Evolutionary conservation across 1,140 invertebrate species (phyloP).

Genomic region (Pseudomyrmex pallidus): DNA sequence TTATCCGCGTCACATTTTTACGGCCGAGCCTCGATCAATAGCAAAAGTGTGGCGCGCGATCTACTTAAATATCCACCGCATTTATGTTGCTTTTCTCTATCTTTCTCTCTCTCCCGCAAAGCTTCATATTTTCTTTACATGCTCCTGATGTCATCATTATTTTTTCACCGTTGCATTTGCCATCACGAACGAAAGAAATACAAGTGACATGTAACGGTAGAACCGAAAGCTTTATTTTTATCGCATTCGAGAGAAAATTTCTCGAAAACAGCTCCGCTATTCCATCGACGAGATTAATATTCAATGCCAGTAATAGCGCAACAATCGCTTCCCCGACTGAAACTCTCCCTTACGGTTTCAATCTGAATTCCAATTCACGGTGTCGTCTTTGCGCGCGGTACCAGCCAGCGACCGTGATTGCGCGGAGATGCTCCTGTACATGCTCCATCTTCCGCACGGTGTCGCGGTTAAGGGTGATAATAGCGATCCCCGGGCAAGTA

Average conservation of each 20-base stretch:
- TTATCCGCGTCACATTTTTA: conserved; percentile 32
- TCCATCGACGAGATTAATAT: conserved; percentile 25
- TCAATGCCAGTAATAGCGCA: conserved; percentile 30
- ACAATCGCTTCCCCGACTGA: conserved; percentile 33
- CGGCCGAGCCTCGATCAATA: conserved; percentile 14
- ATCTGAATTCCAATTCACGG: conserved; percentile 51
- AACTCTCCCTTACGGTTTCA: conserved; percentile 35
- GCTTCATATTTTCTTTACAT: conserved; percentile 1
- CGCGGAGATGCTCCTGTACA: conserved; percentile 9
- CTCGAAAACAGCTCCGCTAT: not conserved
- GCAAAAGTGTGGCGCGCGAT: not conserved
- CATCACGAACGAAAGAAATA: not conserved
- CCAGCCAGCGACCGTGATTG: conserved; percentile 37
- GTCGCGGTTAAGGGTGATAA: conserved; percentile 60
- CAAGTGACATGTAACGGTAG: not conserved
- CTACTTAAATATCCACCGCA: conserved; percentile 5
- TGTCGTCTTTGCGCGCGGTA: not conserved
- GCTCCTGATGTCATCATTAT: not conserved
- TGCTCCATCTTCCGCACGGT: conserved; percentile 37
- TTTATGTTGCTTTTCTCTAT: not conserved
- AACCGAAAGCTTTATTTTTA: no score
- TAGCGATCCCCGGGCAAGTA: conserved; percentile 57
- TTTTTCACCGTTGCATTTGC: not conserved
- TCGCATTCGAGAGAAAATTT: no score
- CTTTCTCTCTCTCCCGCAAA: not conserved